phyloP scores from a whole-genome alignment of 23 tunicate species.

The Trididemnum miniatum region DNA sequence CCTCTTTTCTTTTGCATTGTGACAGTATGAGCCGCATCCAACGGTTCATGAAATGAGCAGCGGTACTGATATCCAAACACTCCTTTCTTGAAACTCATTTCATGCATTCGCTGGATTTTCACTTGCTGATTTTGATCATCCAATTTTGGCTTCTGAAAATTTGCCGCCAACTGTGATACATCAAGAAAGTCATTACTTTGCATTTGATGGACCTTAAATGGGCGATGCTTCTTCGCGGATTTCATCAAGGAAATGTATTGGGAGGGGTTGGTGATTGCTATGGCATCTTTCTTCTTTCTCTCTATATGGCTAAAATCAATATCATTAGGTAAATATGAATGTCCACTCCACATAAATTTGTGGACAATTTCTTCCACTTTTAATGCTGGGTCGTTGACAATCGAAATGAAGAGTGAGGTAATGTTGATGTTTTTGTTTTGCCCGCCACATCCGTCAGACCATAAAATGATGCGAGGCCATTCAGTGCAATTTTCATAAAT shows the following conservation, averaged over 20 bases:
- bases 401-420: not conserved
- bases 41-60: not conserved
- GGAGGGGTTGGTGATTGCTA: not conserved
- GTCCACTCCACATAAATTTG: slow-evolving; percentile 12
- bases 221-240: not conserved
- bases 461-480: not conserved
- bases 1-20: not conserved
- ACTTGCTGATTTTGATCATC: not conserved
- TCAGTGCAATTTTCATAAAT: not conserved
- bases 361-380: not conserved
- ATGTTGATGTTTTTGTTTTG: slow-evolving; percentile 8
- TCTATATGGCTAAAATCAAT: slow-evolving; percentile 7
- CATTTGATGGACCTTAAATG: not conserved
- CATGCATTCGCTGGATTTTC: not conserved
- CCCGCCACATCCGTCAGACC: not conserved
- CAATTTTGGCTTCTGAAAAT: not conserved
- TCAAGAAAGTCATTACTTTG: not conserved
- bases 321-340: slow-evolving; percentile 5
- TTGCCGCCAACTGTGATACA: not conserved
- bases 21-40: not conserved
- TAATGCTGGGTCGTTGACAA: not conserved
- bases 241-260: not conserved
- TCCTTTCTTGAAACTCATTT: not conserved
- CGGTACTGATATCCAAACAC: not conserved
- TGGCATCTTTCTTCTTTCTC: not conserved